Evolutionary conservation across 2,113 vertebrate species (phyloP).

Genomic region (Mus pahari): DNA sequence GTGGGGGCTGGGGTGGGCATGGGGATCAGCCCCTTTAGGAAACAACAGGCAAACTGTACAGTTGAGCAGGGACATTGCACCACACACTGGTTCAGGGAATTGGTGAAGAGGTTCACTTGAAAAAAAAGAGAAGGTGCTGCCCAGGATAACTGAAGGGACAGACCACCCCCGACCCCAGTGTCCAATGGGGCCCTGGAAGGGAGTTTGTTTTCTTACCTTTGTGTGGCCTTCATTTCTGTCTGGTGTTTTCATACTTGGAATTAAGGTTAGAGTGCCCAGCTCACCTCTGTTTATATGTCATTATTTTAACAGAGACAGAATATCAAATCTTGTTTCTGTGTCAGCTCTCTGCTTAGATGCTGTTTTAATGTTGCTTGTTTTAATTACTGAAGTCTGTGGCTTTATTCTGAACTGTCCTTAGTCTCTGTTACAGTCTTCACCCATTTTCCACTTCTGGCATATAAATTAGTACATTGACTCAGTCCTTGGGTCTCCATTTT

Average conservation of each 20-base stretch:
- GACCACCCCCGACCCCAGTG: background rate
- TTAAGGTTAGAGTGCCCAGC: slow-evolving; percentile 25
- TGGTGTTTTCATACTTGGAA: background rate
- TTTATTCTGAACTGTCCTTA: slow-evolving; percentile 5
- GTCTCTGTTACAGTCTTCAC: background rate
- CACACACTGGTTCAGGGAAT: background rate
- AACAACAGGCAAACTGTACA: background rate
- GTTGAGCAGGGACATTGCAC: background rate
- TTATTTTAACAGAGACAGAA: slow-evolving; percentile 13
- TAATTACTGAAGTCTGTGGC: background rate
- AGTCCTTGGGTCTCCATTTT: background rate
- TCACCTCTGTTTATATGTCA: background rate
- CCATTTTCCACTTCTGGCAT: slow-evolving; percentile 27
- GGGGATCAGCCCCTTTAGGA: background rate
- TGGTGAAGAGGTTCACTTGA: background rate
- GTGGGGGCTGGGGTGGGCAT: background rate
- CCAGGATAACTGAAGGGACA: background rate
- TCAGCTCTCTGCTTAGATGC: background rate
- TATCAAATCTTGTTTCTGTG: slow-evolving; percentile 38
- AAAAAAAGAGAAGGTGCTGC: background rate
- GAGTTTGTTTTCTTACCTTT: slow-evolving; percentile 31
- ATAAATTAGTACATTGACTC: slow-evolving; percentile 11
- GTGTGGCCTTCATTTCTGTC: slow-evolving; percentile 22
- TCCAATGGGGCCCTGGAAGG: background rate
- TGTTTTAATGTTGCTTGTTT: background rate